Conservation (phyloP, 2,797 vertebrate species). For the Chrosomus eos region DNA sequence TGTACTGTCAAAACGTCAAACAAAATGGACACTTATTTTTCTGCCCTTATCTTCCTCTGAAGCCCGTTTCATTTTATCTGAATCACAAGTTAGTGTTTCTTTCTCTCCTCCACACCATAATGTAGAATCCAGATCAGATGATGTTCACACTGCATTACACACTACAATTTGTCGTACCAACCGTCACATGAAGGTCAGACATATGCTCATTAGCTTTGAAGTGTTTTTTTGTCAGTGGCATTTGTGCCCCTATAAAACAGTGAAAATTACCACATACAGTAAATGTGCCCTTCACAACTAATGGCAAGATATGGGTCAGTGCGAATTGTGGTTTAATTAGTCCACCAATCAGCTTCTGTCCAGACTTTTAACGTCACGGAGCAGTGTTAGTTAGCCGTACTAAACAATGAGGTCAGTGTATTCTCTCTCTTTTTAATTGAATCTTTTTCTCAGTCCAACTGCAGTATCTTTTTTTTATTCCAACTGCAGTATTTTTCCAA, state of each 20-base stretch:
- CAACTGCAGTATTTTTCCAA: background rate
- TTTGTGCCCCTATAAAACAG: slow-evolving; percentile 24
- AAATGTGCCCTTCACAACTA: slow-evolving; percentile 8
- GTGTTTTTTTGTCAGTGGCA: background rate
- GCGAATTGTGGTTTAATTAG: slow-evolving; percentile 17
- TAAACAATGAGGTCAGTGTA: background rate
- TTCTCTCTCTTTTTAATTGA: background rate
- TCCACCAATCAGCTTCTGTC: slow-evolving; percentile 7
- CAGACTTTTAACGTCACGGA: background rate
- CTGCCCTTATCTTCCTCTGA: slow-evolving; percentile 11
- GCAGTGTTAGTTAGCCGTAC: background rate
- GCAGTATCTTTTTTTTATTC: background rate
- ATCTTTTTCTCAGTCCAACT: background rate
- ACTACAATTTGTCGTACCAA: background rate
- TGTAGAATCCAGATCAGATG: background rate
- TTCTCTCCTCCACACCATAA: background rate
- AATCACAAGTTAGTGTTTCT: slow-evolving; percentile 5
- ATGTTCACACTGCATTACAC: slow-evolving; percentile 17
- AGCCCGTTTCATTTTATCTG: background rate
- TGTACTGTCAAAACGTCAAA: background rate
- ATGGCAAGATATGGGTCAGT: background rate
- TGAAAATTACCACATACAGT: background rate
- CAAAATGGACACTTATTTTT: background rate
- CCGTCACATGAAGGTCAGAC: slow-evolving; percentile 4
- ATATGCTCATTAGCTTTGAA: background rate